Evolutionary conservation across 2,797 vertebrate species (phyloP).

Genomic region (Enteromius trimaculatus): DNA sequence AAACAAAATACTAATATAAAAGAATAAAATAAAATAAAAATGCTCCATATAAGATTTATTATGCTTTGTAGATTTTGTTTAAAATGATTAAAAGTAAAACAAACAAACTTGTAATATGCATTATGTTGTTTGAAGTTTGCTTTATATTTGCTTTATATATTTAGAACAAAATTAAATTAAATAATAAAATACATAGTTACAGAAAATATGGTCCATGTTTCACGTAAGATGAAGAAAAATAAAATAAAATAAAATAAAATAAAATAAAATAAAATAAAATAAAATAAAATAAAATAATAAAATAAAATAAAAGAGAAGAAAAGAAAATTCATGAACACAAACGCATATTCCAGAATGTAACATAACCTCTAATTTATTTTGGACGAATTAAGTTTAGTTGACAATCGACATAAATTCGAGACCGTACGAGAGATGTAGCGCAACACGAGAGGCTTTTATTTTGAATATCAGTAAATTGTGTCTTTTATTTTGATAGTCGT

Average conservation of each 20-base stretch:
- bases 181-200: too few relatives aligned
- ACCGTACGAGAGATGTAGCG: neutral
- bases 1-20: neutral
- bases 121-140: too few relatives aligned
- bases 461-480: neutral
- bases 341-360: neutral
- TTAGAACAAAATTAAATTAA: neutral
- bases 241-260: too few relatives aligned
- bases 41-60: neutral
- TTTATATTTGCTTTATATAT: too few relatives aligned
- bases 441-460: neutral
- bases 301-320: too few relatives aligned
- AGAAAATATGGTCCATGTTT: too few relatives aligned
- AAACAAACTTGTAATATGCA: too few relatives aligned
- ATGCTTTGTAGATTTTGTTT: neutral
- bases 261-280: too few relatives aligned
- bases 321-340: neutral
- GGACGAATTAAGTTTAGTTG: neutral
- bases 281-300: too few relatives aligned
- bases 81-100: neutral
- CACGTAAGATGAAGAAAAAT: too few relatives aligned
- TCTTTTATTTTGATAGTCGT: conserved; percentile 48
- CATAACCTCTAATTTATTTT: neutral
- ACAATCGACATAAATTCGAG: neutral
- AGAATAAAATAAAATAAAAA: neutral